Evolutionary conservation across 1,140 invertebrate genomes (phyloP).

Genomic region (Dendroctonus valens): DNA sequence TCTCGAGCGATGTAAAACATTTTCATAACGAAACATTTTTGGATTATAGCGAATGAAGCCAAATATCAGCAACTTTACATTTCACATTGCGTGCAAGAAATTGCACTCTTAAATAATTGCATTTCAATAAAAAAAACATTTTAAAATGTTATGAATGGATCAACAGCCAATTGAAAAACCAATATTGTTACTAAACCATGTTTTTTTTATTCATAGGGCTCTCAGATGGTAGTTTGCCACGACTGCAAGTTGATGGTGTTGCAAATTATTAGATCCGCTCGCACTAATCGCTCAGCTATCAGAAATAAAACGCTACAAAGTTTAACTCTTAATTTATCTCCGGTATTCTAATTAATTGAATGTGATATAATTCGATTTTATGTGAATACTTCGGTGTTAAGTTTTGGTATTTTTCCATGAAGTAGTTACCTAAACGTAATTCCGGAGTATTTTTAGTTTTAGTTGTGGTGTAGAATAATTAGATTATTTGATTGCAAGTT

Average conservation of each 20-base stretch:
- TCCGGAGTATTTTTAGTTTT: conserved; percentile 2
- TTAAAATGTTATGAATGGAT: no score
- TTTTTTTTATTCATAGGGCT: conserved; percentile 33
- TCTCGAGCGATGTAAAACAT: no score
- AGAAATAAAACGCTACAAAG: conserved; percentile 76
- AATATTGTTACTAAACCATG: not conserved
- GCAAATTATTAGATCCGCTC: conserved; percentile 86
- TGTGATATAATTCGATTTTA: conserved; percentile 7
- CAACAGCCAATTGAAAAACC: no score
- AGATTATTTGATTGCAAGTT: no score
- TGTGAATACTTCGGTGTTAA: conserved; percentile 4
- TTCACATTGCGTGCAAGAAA: no score
- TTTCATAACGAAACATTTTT: no score
- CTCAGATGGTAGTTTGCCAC: conserved; percentile 71
- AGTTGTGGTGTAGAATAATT: no score
- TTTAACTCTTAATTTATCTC: conserved; percentile 77
- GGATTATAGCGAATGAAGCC: no score
- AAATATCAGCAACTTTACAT: no score
- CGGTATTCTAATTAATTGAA: conserved; percentile 62
- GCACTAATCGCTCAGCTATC: conserved; percentile 73
- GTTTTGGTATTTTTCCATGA: not conserved
- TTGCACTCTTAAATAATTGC: no score
- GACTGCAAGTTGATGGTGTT: conserved; percentile 93
- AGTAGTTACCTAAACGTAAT: not conserved
- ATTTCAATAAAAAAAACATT: no score